phyloP scores from a whole-genome alignment of 1,140 invertebrate genomes.

The Penaeus japonicus region DNA sequence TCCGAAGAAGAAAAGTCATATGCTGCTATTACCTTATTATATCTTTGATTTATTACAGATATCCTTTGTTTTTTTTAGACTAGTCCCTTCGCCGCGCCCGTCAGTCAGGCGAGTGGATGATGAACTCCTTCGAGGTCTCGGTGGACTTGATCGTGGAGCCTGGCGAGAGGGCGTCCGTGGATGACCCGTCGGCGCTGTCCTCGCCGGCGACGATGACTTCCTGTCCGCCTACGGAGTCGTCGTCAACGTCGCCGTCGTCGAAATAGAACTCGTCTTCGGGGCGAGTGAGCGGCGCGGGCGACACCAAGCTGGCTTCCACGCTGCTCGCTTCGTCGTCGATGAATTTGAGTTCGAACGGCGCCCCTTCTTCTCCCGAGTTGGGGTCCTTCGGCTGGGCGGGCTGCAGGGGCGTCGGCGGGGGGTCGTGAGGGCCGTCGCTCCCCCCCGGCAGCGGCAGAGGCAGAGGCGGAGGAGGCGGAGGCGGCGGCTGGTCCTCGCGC shows the following conservation, averaged over 20 bases:
- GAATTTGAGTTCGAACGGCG: conserved; percentile 38
- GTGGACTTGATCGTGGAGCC: background rate
- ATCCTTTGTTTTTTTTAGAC: background rate
- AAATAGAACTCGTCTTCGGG: background rate
- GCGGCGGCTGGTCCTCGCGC: too few species aligned
- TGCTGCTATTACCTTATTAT: too few species aligned
- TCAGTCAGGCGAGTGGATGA: background rate
- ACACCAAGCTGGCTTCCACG: conserved; percentile 19
- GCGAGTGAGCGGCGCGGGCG: background rate
- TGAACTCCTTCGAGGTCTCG: background rate
- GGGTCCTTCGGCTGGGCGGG: background rate
- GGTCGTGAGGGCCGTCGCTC: background rate
- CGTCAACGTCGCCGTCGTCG: too few species aligned
- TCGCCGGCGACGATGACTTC: background rate
- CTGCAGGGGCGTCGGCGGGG: background rate
- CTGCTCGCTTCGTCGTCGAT: conserved; percentile 38
- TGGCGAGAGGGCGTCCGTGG: background rate
- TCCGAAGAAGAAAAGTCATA: too few species aligned
- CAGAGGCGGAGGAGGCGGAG: too few species aligned
- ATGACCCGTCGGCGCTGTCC: background rate
- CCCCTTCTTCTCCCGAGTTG: conserved; percentile 10
- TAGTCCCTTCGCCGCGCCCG: background rate
- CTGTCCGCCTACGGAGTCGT: too few species aligned
- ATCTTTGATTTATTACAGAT: background rate
- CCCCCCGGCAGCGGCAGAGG: too few species aligned